Evolutionary conservation across 2,113 vertebrate species (phyloP), one percentile per base, ranked within the genome.

Genomic region (Oreotrochilus melanogaster): DNA sequence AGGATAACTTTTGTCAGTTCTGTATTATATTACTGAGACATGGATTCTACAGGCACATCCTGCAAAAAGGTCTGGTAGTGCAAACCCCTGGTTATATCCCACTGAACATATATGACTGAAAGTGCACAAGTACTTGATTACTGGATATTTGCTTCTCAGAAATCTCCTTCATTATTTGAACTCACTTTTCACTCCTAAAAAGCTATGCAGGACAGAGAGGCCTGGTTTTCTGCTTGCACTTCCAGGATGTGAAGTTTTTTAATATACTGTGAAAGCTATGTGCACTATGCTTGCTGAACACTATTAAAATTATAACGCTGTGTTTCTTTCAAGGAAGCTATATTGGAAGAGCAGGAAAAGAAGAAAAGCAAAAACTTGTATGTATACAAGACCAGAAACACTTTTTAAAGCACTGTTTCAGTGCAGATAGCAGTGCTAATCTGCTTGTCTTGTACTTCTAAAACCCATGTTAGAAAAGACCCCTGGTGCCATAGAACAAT

Each of bases 341-440:
- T 99, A 84, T 76, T 99, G 65, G 99, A 99, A 92, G 99, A 99
- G 62, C 99, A 99, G 84, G 99, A 99, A 76, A 99, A 99, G 98
- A 99, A 99, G 97, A 99, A 99, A 96, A 98, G 98, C 66, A 99
- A 98, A 87, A 99, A 99, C 91, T 91, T 99, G 99, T 99, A 98
- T 21, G 99, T 99, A 96, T 95, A 21, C 47, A 51, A 60, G 7
- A 85, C 19, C 43, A 30, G 57, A 82, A 35, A 50, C 33, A 16
- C 23, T 78, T 94, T 90, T 71, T 23, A 88, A 78, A 91, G 51
- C 50, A 45, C 57, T 88, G n/a, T 37, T 88, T 72, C n/a, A 16
- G 27, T 64, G 60, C 48, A 82, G 51, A 64, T 7, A 86, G 24
- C 69, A 78, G 27, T 54, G 66, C 66, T 87, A 25, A 60, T 61